Evolutionary conservation across 2,797 vertebrate species (phyloP).

Genomic region (Leptoclinus maculatus): DNA sequence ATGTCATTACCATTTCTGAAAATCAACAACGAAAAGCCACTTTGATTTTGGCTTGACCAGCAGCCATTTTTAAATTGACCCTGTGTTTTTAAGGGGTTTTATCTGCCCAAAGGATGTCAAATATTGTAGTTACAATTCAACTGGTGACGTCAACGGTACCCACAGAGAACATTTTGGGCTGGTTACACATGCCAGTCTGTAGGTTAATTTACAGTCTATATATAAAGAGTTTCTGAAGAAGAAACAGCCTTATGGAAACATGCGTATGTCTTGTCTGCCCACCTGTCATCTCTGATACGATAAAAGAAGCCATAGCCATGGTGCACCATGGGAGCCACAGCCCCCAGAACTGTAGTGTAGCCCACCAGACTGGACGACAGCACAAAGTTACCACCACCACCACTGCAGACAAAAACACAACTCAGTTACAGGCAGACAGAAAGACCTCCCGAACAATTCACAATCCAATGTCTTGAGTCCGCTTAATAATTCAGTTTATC

Average conservation of each 20-base stretch:
- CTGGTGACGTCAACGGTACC: background rate
- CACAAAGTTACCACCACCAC: constrained; percentile 95
- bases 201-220: background rate
- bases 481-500: background rate
- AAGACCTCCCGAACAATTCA: background rate
- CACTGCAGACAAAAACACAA: constrained; percentile 83
- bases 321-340: constrained; percentile 90
- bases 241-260: background rate
- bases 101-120: background rate
- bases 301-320: constrained; percentile 97
- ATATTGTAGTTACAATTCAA: background rate
- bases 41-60: background rate
- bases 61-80: background rate
- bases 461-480: background rate
- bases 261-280: constrained; percentile 15
- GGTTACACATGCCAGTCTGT: background rate
- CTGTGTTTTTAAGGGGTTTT: background rate
- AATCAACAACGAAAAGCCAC: background rate
- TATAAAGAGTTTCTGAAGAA: background rate
- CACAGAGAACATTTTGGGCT: background rate
- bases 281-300: constrained; percentile 95
- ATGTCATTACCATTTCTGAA: background rate
- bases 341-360: constrained; percentile 89
- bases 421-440: background rate
- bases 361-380: constrained; percentile 95